A percentile compares a stretch with the other conserved stretches of the same genome.
phyloP scores from a whole-genome alignment of 2,888 invertebrate species.

The Quadriops clusia region DNA sequence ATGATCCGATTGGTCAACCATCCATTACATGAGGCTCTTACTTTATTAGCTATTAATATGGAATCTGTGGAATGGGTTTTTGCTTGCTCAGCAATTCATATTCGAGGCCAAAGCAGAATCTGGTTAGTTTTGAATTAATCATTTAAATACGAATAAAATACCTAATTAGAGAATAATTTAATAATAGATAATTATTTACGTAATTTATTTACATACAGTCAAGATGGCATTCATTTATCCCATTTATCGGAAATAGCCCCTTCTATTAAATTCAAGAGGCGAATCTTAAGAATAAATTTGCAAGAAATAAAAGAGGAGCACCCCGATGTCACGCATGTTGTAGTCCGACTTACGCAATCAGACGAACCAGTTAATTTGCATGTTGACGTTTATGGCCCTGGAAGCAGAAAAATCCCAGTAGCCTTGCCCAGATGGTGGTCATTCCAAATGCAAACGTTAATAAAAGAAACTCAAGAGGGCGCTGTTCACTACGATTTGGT shows the following conservation, averaged over 20 bases:
- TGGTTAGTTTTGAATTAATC: slow-evolving; percentile 40
- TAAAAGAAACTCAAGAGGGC: slow-evolving; percentile 44
- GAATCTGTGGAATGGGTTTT: slow-evolving; percentile 66
- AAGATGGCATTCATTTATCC: slow-evolving; percentile 46
- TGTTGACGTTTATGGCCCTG: slow-evolving; percentile 49
- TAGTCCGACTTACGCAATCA: slow-evolving; percentile 54
- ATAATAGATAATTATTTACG: slow-evolving; percentile 2
- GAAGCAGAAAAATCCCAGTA: slow-evolving; percentile 26
- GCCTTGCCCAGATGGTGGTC: slow-evolving; percentile 27
- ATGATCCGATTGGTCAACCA: slow-evolving; percentile 50
- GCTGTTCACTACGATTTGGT: slow-evolving; percentile 50
- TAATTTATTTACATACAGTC: slow-evolving; percentile 28
- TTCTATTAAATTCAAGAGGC: slow-evolving; percentile 37
- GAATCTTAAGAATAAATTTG: slow-evolving; percentile 46
- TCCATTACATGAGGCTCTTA: slow-evolving; percentile 46
- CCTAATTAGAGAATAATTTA: background rate
- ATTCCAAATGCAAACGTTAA: slow-evolving; percentile 31
- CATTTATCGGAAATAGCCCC: slow-evolving; percentile 45
- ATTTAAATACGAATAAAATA: background rate
- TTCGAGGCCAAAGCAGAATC: slow-evolving; percentile 43
- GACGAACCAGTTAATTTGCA: slow-evolving; percentile 49
- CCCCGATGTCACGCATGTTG: slow-evolving; percentile 52
- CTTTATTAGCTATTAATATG: slow-evolving; percentile 56
- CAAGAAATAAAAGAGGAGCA: slow-evolving; percentile 45
- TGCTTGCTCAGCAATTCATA: slow-evolving; percentile 53